Conservation (phyloP, 2,113 vertebrate genomes). For the Aphyosemion australe region DNA sequence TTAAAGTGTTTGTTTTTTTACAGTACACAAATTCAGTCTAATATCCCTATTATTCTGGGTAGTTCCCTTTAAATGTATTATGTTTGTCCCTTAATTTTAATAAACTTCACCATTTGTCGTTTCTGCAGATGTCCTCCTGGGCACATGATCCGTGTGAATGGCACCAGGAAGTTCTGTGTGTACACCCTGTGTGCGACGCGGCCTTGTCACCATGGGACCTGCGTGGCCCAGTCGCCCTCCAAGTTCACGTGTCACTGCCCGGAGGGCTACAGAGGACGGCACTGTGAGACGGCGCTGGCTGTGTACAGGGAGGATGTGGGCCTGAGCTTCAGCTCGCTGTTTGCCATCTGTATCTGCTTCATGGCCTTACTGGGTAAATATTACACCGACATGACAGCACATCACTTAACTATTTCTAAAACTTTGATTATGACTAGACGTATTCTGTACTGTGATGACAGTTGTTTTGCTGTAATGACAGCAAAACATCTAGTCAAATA, state of each 20-base stretch:
- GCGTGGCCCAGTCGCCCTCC: conserved; percentile 81
- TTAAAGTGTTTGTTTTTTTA: no score
- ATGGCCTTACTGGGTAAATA: conserved; percentile 86
- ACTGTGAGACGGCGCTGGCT: conserved; percentile 84
- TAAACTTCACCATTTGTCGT: neutral
- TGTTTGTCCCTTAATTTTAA: neutral
- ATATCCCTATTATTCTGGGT: no score
- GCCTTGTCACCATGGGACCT: conserved; percentile 86
- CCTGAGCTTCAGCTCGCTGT: conserved; percentile 88
- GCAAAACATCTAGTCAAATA: no score
- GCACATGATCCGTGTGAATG: conserved; percentile 84
- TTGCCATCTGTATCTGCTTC: conserved; percentile 89
- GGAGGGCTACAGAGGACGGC: conserved; percentile 82
- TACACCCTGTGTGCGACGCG: conserved; percentile 82
- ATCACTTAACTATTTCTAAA: no score
- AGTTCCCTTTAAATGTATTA: accelerated
- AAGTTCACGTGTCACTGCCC: conserved; percentile 84
- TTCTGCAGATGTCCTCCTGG: conserved; percentile 83
- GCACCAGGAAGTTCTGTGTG: conserved; percentile 81
- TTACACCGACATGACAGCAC: conserved; percentile 4
- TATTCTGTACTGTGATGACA: no score
- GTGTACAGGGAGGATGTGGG: conserved; percentile 84
- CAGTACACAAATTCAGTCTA: no score
- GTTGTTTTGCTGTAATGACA: no score
- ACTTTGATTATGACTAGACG: no score